These are phyloP conservation scores for Rhabdomys pumilio DNA, from an alignment of 2,797 vertebrate species.

Conservation along the genomic window DNA sequence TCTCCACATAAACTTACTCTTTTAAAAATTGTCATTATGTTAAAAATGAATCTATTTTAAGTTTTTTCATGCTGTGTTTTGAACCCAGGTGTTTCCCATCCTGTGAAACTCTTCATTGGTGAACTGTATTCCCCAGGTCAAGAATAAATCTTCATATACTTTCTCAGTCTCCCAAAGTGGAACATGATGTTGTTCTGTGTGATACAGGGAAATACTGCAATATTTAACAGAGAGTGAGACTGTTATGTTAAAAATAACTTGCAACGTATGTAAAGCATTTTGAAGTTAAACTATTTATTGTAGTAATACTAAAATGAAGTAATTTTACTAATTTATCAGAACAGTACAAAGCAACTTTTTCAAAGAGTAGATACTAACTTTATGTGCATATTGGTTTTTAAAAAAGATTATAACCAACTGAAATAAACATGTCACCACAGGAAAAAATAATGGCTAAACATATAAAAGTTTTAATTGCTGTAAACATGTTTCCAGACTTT, in stretches of 20 bases:
- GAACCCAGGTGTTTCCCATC: neutral
- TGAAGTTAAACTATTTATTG: neutral
- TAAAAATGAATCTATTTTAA: neutral
- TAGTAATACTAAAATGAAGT: neutral
- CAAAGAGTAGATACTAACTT: neutral
- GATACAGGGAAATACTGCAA: neutral
- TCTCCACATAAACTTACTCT: constrained; percentile 22
- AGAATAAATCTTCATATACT: neutral
- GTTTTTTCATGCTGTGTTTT: neutral
- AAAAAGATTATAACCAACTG: neutral
- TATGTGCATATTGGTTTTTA: neutral
- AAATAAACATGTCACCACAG: neutral
- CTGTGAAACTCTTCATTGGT: neutral
- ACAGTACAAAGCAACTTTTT: neutral
- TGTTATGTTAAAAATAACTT: neutral
- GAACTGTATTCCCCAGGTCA: neutral
- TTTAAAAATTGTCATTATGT: constrained; percentile 4
- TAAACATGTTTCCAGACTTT: neutral
- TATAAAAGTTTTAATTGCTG: constrained; percentile 1
- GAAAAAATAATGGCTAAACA: neutral
- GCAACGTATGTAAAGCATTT: neutral
- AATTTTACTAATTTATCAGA: constrained; percentile 1
- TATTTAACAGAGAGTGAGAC: neutral
- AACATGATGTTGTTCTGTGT: neutral
- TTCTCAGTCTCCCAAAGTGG: neutral